These are phyloP conservation scores for Sparus aurata DNA, from an alignment of 2,797 vertebrate species.

Conservation along the genomic window DNA sequence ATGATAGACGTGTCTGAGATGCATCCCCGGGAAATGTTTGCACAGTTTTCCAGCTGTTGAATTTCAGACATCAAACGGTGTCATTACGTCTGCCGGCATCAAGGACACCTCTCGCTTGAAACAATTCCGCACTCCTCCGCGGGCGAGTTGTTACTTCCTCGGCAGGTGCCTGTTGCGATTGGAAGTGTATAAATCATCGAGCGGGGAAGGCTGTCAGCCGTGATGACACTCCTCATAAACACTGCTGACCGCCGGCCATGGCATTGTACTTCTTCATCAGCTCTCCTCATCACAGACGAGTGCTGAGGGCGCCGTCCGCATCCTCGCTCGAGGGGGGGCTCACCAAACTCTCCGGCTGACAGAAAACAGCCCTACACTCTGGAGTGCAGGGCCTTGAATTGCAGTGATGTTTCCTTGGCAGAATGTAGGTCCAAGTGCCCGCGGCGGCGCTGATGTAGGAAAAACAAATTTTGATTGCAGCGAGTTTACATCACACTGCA, in stretches of 20 bases:
- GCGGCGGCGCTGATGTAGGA: constrained; percentile 47
- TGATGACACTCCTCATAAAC: constrained; percentile 83
- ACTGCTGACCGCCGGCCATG: constrained; percentile 79
- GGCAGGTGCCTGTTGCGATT: constrained; percentile 72
- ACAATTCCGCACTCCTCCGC: constrained; percentile 68
- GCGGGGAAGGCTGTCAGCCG: constrained; percentile 71
- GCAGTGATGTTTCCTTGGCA: constrained; percentile 67
- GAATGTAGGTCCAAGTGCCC: constrained; percentile 62
- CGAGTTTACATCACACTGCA: constrained; percentile 78
- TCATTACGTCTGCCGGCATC: constrained; percentile 63
- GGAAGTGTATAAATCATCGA: constrained; percentile 81
- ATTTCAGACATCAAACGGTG: constrained; percentile 50
- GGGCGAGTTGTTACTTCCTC: constrained; percentile 73
- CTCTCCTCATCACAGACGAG: constrained; percentile 62
- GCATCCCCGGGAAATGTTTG: constrained; percentile 48
- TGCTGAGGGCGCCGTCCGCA: constrained; percentile 56
- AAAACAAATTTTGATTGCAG: constrained; percentile 74
- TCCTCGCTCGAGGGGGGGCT: constrained; percentile 48
- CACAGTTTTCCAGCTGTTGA: constrained; percentile 44
- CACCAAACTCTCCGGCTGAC: constrained; percentile 37
- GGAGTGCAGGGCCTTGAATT: constrained; percentile 61
- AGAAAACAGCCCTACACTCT: constrained; percentile 46
- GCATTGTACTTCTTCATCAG: constrained; percentile 80
- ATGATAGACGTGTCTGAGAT: constrained; percentile 37
- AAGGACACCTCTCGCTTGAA: constrained; percentile 74